Base-by-base conservation (phyloP, 2,113 vertebrate genomes). In the Boulengeromyrus knoepffleri region DNA sequence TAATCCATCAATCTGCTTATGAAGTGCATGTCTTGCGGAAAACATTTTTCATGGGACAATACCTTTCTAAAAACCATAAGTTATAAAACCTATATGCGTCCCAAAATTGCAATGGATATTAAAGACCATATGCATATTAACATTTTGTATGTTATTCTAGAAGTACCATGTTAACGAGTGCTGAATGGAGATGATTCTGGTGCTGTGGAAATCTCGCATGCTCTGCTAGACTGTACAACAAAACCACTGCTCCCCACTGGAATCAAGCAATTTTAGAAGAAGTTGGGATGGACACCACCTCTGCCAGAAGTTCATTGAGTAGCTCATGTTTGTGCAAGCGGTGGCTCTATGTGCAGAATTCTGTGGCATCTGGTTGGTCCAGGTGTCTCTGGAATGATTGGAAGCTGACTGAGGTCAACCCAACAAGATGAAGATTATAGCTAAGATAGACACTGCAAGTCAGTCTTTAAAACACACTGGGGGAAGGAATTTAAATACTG, bases 301-400 rank as follows among this genome's bases (percentile, higher is more conserved):
- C 31, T 39, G 31, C 13, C 31, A 77, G 70, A 77, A 17, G 15
- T 80, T 42, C 36, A 5, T 19, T 80, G 15, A 80, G 74, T 80
- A 80, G 74, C 31, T 80, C 36, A 19, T 80, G 74, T 80, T 80
- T 80, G 62, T 31, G 62, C n/a, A 70, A 70, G 10, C 3, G n/a
- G 62, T 70, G n/a, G 9, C 3, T 42, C 74, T 58, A 15, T 87
- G 50, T 87, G 31, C 27, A 39, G 31, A 52, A 53, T 53, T 56
- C 86, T 87, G n/a, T 53, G 86, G 24, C 49, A 53, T 87, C 86
- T 53, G 86, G 49, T 87, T 56, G 50, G 49, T 39, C 50, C 86
- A 56, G 49, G 7, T 53, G 50, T 50, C 49, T 21, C 13, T 87
- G 49, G 50, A 53, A 53, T 87, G 86, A 39, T 42, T 46, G 83